A percentile compares a stretch with the other conserved stretches of the same genome.
phyloP scores from a whole-genome alignment of 2,888 invertebrate genomes.

The Cremastinae sp. region DNA sequence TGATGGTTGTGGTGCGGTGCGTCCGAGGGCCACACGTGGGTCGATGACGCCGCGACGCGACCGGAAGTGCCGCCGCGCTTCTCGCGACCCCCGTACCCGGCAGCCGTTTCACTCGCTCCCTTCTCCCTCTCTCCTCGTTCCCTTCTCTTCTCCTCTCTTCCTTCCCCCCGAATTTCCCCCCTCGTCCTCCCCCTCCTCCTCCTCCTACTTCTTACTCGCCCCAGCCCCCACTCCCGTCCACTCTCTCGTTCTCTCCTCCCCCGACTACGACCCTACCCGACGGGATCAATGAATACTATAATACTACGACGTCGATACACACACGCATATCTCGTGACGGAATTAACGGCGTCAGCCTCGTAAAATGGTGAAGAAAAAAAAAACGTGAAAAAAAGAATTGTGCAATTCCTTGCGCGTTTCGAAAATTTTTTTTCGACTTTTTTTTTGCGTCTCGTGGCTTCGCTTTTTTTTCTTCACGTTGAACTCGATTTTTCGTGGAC shows the following conservation, averaged over 20 bases:
- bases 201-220: conserved; percentile 19
- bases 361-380: too few relatives aligned
- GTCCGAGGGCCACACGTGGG: conserved; percentile 63
- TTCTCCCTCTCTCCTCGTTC: conserved; percentile 19
- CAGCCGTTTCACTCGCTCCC: conserved; percentile 44
- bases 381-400: neutral
- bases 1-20: conserved; percentile 42
- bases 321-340: conserved; percentile 7
- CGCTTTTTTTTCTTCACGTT: conserved; percentile 12
- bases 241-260: conserved; percentile 18
- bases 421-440: neutral
- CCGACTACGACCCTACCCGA: conserved; percentile 57
- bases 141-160: conserved; percentile 13
- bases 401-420: neutral
- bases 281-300: conserved; percentile 62
- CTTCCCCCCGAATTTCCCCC: conserved; percentile 39
- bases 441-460: neutral
- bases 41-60: conserved; percentile 68
- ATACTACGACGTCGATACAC: conserved; percentile 49
- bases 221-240: conserved; percentile 2
- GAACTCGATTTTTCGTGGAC: conserved; percentile 35
- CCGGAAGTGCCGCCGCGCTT: conserved; percentile 71
- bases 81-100: conserved; percentile 58
- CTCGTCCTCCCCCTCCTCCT: conserved; percentile 40
- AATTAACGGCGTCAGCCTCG: neutral